phyloP scores from a whole-genome alignment of 2,113 vertebrate species.

The Rostratula benghalensis region DNA sequence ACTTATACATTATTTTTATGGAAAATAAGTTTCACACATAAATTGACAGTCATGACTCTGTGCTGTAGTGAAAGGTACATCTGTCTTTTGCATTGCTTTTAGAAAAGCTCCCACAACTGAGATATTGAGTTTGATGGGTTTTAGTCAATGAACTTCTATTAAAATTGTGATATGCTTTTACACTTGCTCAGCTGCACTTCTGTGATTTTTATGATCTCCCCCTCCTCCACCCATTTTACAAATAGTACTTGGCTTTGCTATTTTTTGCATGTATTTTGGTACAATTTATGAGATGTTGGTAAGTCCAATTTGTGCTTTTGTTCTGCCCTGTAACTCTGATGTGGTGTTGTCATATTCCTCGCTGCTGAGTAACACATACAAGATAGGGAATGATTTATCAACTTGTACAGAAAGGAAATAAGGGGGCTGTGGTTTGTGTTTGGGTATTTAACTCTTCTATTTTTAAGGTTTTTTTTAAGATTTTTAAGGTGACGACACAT shows the following conservation, averaged over 20 bases:
- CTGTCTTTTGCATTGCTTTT: neutral
- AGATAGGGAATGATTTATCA: neutral
- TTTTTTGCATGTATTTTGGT: neutral
- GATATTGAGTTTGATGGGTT: neutral
- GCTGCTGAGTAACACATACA: neutral
- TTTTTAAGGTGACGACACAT: neutral
- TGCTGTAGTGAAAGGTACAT: neutral
- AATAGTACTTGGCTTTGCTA: neutral
- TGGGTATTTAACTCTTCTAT: neutral
- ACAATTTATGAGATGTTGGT: neutral
- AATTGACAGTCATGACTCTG: neutral
- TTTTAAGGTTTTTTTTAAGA: no score
- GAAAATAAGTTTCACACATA: neutral
- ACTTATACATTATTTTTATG: neutral
- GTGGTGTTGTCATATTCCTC: neutral
- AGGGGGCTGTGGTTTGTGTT: neutral
- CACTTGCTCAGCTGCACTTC: neutral
- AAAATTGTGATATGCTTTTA: neutral
- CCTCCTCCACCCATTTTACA: fast-evolving
- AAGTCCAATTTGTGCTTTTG: neutral
- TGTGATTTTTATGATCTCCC: neutral
- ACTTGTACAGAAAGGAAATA: neutral
- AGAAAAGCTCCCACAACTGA: neutral
- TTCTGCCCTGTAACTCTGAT: neutral
- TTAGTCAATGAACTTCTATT: neutral